phyloP scores from a whole-genome alignment of 2,113 vertebrate genomes.

The Ochotona curzoniae region DNA sequence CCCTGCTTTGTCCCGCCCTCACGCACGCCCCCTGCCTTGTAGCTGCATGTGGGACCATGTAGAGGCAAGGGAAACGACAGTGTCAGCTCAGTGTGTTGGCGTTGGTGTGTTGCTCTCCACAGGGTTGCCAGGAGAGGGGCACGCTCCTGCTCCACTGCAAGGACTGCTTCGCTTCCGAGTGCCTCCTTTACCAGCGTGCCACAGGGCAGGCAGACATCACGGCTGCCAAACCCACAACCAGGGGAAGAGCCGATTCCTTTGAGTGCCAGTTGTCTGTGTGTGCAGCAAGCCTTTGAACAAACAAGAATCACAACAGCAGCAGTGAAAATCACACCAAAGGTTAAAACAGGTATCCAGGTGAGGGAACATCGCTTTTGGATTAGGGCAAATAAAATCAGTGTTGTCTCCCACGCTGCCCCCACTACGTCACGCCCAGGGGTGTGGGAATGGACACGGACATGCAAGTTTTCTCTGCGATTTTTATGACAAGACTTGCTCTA shows the following conservation, averaged over 20 bases:
- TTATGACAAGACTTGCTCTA: neutral
- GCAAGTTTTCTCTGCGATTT: slow-evolving; percentile 7
- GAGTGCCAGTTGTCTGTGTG: slow-evolving; percentile 29
- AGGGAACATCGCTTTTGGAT: neutral
- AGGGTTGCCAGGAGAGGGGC: slow-evolving; percentile 83
- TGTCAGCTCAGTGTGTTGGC: slow-evolving; percentile 82
- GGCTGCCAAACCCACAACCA: slow-evolving; percentile 42
- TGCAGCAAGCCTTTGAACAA: slow-evolving; percentile 6
- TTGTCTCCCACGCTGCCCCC: neutral
- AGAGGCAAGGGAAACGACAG: slow-evolving; percentile 80
- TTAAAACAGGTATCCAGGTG: neutral
- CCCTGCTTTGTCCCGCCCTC: slow-evolving; percentile 67
- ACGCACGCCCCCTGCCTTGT: slow-evolving; percentile 64
- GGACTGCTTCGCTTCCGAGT: slow-evolving; percentile 78
- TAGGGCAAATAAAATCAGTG: neutral
- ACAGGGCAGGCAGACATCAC: slow-evolving; percentile 58
- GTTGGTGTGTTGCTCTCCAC: slow-evolving; percentile 79
- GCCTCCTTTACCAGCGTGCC: slow-evolving; percentile 73
- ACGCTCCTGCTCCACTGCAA: slow-evolving; percentile 78
- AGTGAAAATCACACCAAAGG: slow-evolving; percentile 35
- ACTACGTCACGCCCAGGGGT: too few species aligned
- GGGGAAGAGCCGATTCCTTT: slow-evolving; percentile 42
- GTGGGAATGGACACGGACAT: neutral
- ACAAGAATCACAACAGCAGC: slow-evolving; percentile 5
- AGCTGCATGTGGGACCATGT: slow-evolving; percentile 71